These are phyloP conservation scores for Gambusia yucatana DNA, from an alignment of 2,797 vertebrate genomes.

Conservation along the genomic window DNA sequence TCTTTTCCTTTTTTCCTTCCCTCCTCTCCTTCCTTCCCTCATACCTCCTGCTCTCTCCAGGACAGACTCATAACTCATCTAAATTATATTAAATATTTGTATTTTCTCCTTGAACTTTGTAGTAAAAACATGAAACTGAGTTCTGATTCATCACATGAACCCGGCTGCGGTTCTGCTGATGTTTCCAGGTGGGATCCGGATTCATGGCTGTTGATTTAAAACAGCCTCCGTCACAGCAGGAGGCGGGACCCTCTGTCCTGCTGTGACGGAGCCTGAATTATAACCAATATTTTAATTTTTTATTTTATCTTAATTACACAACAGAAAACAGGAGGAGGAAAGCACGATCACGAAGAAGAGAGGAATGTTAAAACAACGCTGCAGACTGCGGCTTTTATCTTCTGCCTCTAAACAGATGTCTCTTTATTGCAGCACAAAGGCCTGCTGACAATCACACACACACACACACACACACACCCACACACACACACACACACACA, in stretches of 20 bases:
- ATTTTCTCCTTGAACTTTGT: not conserved
- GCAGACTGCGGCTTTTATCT: constrained; percentile 67
- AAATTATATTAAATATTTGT: too few relatives aligned
- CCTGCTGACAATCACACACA: constrained; percentile 68
- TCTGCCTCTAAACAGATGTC: constrained; percentile 76
- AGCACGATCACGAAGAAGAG: constrained; percentile 45
- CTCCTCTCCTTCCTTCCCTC: not conserved
- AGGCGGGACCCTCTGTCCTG: constrained; percentile 39
- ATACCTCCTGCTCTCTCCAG: not conserved
- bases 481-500: constrained; percentile 34
- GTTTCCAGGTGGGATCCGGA: constrained; percentile 13
- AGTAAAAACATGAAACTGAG: not conserved
- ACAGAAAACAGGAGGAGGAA: constrained; percentile 64
- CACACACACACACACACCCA: constrained; percentile 38
- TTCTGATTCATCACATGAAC: not conserved
- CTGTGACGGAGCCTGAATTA: constrained; percentile 55
- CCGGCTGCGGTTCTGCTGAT: constrained; percentile 17
- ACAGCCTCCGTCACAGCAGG: constrained; percentile 47
- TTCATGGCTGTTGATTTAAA: constrained; percentile 36
- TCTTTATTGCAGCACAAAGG: constrained; percentile 76
- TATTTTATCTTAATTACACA: constrained; percentile 76
- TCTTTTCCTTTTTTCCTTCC: too few relatives aligned
- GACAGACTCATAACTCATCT: not conserved
- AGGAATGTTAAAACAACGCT: constrained; percentile 59
- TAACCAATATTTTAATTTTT: constrained; percentile 41